Percentiles rank a stretch among this genome's conserved stretches.
Evolutionary conservation across 2,113 vertebrate species (phyloP).

Genomic region (human (Homo sapiens)): DNA sequence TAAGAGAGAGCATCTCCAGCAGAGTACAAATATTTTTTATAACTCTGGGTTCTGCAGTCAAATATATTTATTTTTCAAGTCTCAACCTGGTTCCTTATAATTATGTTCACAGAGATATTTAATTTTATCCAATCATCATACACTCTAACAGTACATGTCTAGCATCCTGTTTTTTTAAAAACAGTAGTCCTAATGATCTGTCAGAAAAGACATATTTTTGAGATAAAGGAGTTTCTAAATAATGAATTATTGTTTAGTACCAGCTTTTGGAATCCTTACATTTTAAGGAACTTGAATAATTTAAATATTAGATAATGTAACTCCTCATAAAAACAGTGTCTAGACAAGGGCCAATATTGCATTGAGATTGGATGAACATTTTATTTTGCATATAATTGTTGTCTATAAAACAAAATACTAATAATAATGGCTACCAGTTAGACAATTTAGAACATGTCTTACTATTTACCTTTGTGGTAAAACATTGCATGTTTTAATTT

Average conservation of each 20-base stretch:
- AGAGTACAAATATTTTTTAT: not conserved
- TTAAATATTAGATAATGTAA: slow-evolving; percentile 17
- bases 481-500: not conserved
- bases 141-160: not conserved
- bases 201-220: not conserved
- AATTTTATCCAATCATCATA: not conserved
- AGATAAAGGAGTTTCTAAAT: not conserved
- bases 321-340: not conserved
- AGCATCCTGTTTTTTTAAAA: slow-evolving; percentile 3
- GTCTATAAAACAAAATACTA: not conserved
- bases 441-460: not conserved
- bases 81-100: slow-evolving; percentile 18
- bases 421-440: not conserved
- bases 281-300: not conserved
- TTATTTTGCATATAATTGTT: not conserved
- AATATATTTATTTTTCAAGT: not conserved
- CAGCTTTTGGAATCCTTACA: slow-evolving; percentile 17
- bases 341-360: not conserved
- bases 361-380: not conserved
- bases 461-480: slow-evolving; percentile 21
- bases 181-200: not conserved
- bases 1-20: not conserved
- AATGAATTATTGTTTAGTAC: slow-evolving; percentile 2
- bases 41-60: not conserved
- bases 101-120: not conserved